A percentile compares a stretch with the other conserved stretches of the same genome.
Conservation (phyloP, 2,113 vertebrate genomes). For the Pedionomus torquatus region DNA sequence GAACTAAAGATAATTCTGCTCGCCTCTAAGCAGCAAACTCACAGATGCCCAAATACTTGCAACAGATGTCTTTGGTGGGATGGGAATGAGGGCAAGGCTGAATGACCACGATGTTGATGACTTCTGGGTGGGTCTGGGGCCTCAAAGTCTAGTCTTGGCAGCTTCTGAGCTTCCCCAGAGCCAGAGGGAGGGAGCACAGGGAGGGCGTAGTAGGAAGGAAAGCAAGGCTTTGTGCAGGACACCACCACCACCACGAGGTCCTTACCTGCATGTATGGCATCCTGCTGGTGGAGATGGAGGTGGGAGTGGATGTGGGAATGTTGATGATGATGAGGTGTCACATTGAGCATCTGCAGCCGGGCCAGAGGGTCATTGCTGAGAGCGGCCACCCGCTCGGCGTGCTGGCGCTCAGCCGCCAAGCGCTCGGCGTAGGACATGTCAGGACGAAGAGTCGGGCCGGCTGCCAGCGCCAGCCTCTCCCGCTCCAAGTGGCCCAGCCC, state of each 20-base stretch:
- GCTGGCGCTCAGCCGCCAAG: constrained; percentile 81
- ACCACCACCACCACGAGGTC: background rate
- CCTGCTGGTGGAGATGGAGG: constrained; percentile 98
- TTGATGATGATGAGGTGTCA: constrained; percentile 98
- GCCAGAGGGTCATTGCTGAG: constrained; percentile 88
- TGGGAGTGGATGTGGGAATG: constrained; percentile 99
- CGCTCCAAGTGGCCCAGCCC: constrained; percentile 78
- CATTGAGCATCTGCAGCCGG: constrained; percentile 97
- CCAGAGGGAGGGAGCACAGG: accelerated
- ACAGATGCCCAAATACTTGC: accelerated
- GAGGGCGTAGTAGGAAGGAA: background rate
- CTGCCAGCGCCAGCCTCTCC: constrained; percentile 79
- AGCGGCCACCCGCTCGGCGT: constrained; percentile 84
- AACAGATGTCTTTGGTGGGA: background rate
- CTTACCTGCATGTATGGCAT: constrained; percentile 89
- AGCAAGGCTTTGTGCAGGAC: background rate
- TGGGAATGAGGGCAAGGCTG: accelerated
- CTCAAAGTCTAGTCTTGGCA: background rate
- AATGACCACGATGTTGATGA: background rate
- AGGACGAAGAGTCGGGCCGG: constrained; percentile 76
- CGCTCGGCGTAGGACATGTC: constrained; percentile 79
- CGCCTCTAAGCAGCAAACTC: background rate
- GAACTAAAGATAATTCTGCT: background rate
- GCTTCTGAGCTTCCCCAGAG: background rate
- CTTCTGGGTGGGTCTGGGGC: background rate